Evolutionary conservation across 2,113 vertebrate genomes (phyloP).

Genomic region (Lonchura striata): DNA sequence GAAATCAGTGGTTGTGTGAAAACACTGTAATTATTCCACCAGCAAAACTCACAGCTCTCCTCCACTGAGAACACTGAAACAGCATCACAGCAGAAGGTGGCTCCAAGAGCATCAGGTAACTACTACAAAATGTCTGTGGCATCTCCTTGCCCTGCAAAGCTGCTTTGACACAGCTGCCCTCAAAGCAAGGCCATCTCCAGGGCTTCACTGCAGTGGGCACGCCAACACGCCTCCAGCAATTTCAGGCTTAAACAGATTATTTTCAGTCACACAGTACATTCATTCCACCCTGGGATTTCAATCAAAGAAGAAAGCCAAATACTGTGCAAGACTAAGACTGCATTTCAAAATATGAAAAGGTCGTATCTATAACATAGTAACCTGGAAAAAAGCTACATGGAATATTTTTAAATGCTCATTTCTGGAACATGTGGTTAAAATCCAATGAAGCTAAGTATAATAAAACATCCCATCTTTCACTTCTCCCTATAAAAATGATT

Average conservation of each 20-base stretch:
- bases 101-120: neutral
- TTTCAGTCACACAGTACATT: neutral
- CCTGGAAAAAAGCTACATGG: neutral
- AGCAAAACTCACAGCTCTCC: neutral
- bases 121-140: neutral
- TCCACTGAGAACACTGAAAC: neutral
- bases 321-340: neutral
- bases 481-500: constrained; percentile 22
- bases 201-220: neutral
- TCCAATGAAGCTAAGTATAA: neutral
- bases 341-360: neutral
- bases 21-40: neutral
- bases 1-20: neutral
- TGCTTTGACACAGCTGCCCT: neutral
- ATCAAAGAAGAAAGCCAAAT: neutral
- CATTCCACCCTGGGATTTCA: neutral
- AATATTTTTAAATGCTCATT: neutral
- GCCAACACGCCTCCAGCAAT: neutral
- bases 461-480: neutral
- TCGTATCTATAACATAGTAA: neutral
- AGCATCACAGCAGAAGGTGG: neutral
- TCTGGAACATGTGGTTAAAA: neutral
- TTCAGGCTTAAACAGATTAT: constrained; percentile 20
- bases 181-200: neutral
- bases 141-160: neutral